phyloP scores from a whole-genome alignment of 2,113 vertebrate genomes.

The Amphiprion ocellaris region DNA sequence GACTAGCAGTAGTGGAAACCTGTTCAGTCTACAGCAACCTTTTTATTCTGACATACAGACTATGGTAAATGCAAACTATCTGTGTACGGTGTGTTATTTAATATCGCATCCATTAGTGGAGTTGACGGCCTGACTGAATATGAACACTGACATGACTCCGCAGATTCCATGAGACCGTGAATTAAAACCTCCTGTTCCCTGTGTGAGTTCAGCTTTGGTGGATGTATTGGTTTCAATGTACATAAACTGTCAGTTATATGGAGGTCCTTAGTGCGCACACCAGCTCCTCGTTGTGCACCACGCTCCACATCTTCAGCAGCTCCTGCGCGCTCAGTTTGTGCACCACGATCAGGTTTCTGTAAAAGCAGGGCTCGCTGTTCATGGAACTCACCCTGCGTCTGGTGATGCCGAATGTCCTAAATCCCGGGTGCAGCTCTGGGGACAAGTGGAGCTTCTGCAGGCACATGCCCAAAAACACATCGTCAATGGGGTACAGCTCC shows the following conservation, averaged over 20 bases:
- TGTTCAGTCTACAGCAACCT: not conserved
- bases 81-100: no score
- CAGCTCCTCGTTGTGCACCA: conserved; percentile 76
- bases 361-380: conserved; percentile 90
- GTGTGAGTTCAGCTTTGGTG: not conserved
- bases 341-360: conserved; percentile 86
- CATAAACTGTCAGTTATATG: conserved; percentile 27
- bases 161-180: not conserved
- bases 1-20: not conserved
- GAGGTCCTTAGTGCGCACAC: conserved; percentile 76
- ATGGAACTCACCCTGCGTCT: conserved; percentile 76
- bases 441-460: conserved; percentile 76
- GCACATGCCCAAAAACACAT: conserved; percentile 91
- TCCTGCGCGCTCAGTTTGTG: conserved; percentile 88
- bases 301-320: conserved; percentile 86
- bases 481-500: conserved; percentile 90
- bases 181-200: not conserved
- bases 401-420: conserved; percentile 86
- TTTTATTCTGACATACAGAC: not conserved
- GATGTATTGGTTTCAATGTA: not conserved
- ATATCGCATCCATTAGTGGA: not conserved
- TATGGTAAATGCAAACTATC: no score
- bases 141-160: not conserved
- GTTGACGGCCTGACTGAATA: no score
- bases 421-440: conserved; percentile 84